Conservation (phyloP, 2,797 vertebrate genomes). For the Martes flavigula region DNA sequence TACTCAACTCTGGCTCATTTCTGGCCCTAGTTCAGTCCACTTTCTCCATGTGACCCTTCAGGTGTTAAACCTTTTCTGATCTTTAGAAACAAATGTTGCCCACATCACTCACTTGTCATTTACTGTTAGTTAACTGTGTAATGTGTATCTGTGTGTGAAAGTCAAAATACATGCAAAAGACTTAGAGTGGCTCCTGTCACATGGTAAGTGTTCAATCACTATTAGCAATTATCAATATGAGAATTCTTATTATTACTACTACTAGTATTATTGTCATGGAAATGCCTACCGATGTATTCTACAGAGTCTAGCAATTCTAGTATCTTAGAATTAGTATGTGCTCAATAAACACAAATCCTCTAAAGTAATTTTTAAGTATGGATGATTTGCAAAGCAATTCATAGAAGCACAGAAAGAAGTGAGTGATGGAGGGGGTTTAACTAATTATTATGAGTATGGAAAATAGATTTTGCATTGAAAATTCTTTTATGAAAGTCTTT, state of each 20-base stretch:
- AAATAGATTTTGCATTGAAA: slow-evolving; percentile 60
- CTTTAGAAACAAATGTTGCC: background rate
- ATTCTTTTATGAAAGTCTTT: slow-evolving; percentile 63
- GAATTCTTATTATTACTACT: background rate
- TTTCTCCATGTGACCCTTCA: background rate
- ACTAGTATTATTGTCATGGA: background rate
- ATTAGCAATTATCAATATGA: background rate
- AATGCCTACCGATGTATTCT: background rate
- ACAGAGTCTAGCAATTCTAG: background rate
- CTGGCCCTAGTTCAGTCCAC: background rate
- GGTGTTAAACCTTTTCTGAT: background rate
- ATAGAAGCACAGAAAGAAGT: background rate
- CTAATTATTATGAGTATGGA: slow-evolving; percentile 55
- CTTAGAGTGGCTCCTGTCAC: background rate
- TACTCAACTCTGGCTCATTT: background rate
- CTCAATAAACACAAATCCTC: background rate
- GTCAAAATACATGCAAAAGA: background rate
- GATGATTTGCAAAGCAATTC: slow-evolving; percentile 5
- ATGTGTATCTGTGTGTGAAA: background rate
- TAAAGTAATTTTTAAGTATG: background rate
- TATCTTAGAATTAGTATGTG: background rate
- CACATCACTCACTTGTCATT: background rate
- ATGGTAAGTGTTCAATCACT: background rate
- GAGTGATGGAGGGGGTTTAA: background rate
- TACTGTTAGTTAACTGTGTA: background rate